A percentile compares a stretch with the other conserved stretches of the same genome.
These are phyloP conservation scores for Sminthurinus aureus DNA, from an alignment of 2,888 invertebrate species.

Conservation along the genomic window DNA sequence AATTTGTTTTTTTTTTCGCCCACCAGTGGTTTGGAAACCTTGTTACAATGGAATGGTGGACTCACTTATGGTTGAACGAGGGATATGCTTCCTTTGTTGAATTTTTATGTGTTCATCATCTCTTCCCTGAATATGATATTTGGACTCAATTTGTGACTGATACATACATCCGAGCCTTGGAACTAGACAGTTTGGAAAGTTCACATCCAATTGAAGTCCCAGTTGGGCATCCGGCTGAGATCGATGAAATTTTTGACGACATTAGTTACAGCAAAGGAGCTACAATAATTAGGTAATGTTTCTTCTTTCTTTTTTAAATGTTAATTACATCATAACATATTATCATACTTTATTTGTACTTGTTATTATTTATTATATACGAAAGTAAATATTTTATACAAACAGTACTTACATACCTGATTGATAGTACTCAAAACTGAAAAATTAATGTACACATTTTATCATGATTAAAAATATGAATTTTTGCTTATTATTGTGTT, in stretches of 20 bases:
- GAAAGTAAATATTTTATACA: too few species aligned
- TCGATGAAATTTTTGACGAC: conserved; percentile 97
- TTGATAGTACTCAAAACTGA: too few species aligned
- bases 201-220: conserved; percentile 95
- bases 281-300: conserved; percentile 77
- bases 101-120: conserved; percentile 88
- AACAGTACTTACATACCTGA: too few species aligned
- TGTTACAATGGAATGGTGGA: conserved; percentile 87
- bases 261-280: conserved; percentile 97
- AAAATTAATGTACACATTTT: too few species aligned
- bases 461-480: too few species aligned
- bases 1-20: background rate
- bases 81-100: conserved; percentile 97
- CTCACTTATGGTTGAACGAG: conserved; percentile 95
- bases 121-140: conserved; percentile 95
- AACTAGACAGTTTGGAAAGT: conserved; percentile 86
- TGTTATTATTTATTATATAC: too few species aligned
- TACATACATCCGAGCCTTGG: conserved; percentile 82
- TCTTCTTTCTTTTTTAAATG: too few species aligned
- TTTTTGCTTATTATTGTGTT: too few species aligned
- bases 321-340: too few species aligned
- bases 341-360: too few species aligned
- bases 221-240: conserved; percentile 91
- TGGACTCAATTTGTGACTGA: conserved; percentile 96
- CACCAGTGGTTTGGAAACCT: conserved; percentile 91